phyloP scores from a whole-genome alignment of 2,113 vertebrate species.

The Mormyrus lacerda region DNA sequence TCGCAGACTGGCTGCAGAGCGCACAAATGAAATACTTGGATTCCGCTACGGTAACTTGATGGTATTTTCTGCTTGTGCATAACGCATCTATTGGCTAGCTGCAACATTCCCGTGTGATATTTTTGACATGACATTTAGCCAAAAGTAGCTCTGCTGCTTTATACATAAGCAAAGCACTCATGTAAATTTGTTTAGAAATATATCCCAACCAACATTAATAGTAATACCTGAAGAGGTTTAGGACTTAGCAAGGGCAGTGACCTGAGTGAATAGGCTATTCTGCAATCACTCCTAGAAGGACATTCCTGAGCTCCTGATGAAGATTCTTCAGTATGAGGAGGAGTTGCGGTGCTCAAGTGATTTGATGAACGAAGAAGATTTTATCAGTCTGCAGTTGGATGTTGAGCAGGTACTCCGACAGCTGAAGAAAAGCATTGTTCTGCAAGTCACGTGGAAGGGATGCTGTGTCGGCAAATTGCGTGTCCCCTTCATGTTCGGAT shows the following conservation, averaged over 20 bases:
- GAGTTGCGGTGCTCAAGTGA: not conserved
- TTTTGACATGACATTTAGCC: not conserved
- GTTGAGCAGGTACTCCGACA: constrained; percentile 40
- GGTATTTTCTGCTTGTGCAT: not conserved
- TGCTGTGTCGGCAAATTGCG: too few relatives aligned
- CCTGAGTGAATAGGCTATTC: not conserved
- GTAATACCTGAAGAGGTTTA: not conserved
- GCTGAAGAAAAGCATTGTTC: not conserved
- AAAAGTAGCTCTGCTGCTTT: not conserved
- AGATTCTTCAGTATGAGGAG: constrained; percentile 16
- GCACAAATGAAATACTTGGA: constrained; percentile 31
- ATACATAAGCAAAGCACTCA: not conserved
- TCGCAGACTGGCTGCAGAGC: constrained; percentile 24
- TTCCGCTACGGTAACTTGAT: constrained; percentile 32
- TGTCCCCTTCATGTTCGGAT: not conserved
- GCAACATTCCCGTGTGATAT: not conserved
- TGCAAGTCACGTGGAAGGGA: not conserved
- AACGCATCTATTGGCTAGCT: not conserved
- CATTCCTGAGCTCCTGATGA: constrained; percentile 7
- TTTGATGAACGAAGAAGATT: constrained; percentile 27
- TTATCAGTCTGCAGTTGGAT: constrained; percentile 42
- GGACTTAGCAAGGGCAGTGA: not conserved
- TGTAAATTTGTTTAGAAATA: not conserved
- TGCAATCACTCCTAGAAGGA: constrained; percentile 7
- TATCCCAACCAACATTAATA: not conserved